These are phyloP conservation scores for Anhinga anhinga DNA, from an alignment of 2,113 vertebrate genomes.

Conservation along the genomic window DNA sequence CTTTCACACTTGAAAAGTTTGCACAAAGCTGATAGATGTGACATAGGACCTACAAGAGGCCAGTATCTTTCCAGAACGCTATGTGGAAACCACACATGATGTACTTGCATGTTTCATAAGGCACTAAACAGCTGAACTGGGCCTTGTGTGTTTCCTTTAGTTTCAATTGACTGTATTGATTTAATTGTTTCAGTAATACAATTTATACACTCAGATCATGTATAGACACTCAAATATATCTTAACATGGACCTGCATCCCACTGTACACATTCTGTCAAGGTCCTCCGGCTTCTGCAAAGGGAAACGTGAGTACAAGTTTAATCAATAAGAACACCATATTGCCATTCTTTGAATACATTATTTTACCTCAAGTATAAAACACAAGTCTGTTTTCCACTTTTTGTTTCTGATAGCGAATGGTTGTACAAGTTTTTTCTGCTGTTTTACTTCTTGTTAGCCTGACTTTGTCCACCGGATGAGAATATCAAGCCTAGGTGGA, in stretches of 20 bases:
- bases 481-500: neutral
- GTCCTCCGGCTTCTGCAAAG: neutral
- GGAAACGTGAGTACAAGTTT: neutral
- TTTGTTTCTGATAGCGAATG: neutral
- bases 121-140: neutral
- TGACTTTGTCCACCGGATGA: neutral
- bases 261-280: neutral
- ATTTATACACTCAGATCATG: neutral
- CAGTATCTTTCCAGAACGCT: neutral
- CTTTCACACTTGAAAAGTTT: neutral
- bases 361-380: neutral
- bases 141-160: neutral
- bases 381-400: neutral
- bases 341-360: neutral
- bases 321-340: neutral
- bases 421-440: accelerated
- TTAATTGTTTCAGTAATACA: neutral
- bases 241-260: neutral
- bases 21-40: neutral
- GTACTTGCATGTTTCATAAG: neutral
- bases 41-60: neutral
- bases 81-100: neutral
- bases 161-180: neutral
- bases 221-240: neutral
- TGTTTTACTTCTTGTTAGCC: neutral